Evolutionary conservation across 2,888 invertebrate species (phyloP).

Genomic region (Drosophila borealis): DNA sequence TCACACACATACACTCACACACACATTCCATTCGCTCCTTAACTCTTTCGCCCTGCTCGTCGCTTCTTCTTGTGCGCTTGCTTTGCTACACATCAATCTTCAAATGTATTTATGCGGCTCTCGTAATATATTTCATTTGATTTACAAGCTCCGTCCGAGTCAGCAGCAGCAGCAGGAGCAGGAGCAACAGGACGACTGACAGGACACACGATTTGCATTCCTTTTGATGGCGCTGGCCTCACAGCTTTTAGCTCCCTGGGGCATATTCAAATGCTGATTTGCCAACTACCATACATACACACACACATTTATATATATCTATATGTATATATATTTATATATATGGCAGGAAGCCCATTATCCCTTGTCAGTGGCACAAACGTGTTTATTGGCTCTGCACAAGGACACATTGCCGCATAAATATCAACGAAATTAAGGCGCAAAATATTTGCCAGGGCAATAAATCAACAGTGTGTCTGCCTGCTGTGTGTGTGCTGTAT

Average conservation of each 20-base stretch:
- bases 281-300: constrained; percentile 18
- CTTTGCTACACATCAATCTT: constrained; percentile 65
- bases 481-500: constrained; percentile 12
- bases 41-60: constrained; percentile 33
- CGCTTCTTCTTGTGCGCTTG: not conserved
- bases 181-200: constrained; percentile 32
- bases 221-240: constrained; percentile 60
- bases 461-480: constrained; percentile 52
- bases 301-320: not conserved
- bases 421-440: constrained; percentile 78
- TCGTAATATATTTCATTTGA: constrained; percentile 77
- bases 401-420: constrained; percentile 74
- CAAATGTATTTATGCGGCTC: constrained; percentile 62
- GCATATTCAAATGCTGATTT: constrained; percentile 78
- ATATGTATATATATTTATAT: not conserved
- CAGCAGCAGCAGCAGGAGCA: constrained; percentile 18
- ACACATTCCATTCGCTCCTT: constrained; percentile 2
- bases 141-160: constrained; percentile 64
- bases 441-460: constrained; percentile 64
- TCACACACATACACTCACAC: not conserved
- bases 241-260: constrained; percentile 53
- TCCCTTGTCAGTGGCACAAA: constrained; percentile 80
- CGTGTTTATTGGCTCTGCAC: constrained; percentile 75
- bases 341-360: constrained; percentile 69
- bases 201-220: constrained; percentile 73